A percentile compares a stretch with the other conserved stretches of the same genome.
Conservation (phyloP, 2,113 vertebrate genomes). For the Salvelinus alpinus region DNA sequence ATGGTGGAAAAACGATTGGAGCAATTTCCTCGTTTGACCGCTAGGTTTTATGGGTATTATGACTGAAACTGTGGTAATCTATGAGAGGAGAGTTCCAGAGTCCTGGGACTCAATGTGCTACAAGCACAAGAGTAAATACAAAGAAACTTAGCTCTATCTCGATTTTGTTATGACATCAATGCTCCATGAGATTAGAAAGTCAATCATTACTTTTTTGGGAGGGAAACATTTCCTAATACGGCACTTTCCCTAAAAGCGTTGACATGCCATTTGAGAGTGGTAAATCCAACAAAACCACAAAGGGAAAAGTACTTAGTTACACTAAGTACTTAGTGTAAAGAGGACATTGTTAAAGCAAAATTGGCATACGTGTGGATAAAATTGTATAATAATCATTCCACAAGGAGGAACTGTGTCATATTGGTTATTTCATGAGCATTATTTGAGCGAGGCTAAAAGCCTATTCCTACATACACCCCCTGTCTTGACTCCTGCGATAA, state of each 20-base stretch:
- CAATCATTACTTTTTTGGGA: not conserved
- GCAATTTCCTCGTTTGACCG: too few relatives aligned
- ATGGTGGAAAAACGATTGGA: too few relatives aligned
- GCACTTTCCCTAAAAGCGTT: not conserved
- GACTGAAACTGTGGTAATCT: too few relatives aligned
- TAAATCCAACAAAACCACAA: too few relatives aligned
- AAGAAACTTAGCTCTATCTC: not conserved
- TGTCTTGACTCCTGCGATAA: not conserved
- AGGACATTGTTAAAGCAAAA: too few relatives aligned
- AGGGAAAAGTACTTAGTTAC: too few relatives aligned
- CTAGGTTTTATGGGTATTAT: too few relatives aligned
- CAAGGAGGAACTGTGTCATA: not conserved
- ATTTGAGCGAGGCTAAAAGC: not conserved
- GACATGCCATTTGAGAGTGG: too few relatives aligned
- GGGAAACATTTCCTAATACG: not conserved
- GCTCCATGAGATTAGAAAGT: constrained; percentile 3
- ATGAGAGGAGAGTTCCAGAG: too few relatives aligned
- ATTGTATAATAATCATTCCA: not conserved
- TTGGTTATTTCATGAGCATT: not conserved
- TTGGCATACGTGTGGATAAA: too few relatives aligned
- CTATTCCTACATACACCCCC: not conserved
- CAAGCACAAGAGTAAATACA: not conserved
- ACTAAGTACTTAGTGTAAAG: not conserved
- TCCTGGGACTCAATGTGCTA: not conserved
- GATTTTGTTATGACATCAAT: not conserved